Evolutionary conservation across 1,140 invertebrate species (phyloP).

Genomic region (Phenacoccus solenopsis): DNA sequence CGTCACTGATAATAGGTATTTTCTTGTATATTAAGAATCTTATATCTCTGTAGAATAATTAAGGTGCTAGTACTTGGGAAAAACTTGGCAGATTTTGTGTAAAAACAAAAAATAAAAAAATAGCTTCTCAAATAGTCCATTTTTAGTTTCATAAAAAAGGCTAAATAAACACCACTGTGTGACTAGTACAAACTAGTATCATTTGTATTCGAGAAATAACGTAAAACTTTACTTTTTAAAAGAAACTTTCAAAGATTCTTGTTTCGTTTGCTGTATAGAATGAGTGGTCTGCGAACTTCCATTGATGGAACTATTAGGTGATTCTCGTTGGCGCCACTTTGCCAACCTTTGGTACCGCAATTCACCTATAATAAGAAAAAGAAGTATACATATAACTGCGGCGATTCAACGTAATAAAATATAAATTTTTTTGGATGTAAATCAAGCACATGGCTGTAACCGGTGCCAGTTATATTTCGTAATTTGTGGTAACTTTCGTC

Average conservation of each 20-base stretch:
- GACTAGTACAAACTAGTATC: too few relatives aligned
- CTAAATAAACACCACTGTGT: too few relatives aligned
- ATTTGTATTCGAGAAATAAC: too few relatives aligned
- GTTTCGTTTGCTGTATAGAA: not conserved
- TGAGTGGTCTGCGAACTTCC: not conserved
- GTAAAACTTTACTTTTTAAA: not conserved
- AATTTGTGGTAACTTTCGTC: not conserved
- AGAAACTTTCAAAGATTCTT: not conserved
- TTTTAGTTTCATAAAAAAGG: too few relatives aligned
- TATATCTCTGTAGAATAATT: too few relatives aligned
- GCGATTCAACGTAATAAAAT: not conserved
- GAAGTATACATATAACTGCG: not conserved
- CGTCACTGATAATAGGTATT: too few relatives aligned
- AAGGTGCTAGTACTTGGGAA: too few relatives aligned
- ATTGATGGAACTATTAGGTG: not conserved
- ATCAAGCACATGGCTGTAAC: not conserved
- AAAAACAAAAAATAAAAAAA: too few relatives aligned
- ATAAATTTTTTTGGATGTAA: not conserved
- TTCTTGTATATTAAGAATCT: too few relatives aligned
- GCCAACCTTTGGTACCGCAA: not conserved
- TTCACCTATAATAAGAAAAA: not conserved
- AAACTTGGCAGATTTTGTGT: too few relatives aligned
- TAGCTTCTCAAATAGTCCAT: too few relatives aligned
- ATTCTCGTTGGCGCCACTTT: not conserved
- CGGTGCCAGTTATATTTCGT: not conserved